These are phyloP conservation scores for Olivierus martensii DNA, from an alignment of 1,140 invertebrate species.

Conservation along the genomic window DNA sequence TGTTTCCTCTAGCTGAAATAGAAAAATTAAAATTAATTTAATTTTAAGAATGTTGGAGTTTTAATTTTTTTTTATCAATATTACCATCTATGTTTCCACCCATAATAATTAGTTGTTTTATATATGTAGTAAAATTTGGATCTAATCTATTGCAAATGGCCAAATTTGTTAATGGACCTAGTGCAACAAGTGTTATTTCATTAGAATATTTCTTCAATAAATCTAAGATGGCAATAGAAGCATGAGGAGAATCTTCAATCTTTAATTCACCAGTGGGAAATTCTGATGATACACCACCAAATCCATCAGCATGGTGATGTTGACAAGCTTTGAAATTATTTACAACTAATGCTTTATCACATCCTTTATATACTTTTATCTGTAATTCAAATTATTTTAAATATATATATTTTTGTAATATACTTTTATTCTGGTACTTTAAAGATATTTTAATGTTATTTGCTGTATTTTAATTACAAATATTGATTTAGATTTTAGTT, in stretches of 20 bases:
- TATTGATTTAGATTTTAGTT: no score
- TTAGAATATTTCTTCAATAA: constrained; percentile 15
- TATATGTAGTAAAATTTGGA: constrained; percentile 34
- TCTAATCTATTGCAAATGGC: constrained; percentile 42
- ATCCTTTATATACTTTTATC: constrained; percentile 24
- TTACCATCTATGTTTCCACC: constrained; percentile 39
- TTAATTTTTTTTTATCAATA: background rate
- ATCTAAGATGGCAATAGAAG: background rate
- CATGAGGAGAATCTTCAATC: background rate
- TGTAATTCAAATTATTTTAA: no score
- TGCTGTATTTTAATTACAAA: no score
- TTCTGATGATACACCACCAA: constrained; percentile 22
- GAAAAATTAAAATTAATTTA: background rate
- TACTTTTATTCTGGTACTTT: no score
- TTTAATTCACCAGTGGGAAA: constrained; percentile 7
- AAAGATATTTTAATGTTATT: no score
- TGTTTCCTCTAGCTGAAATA: constrained; percentile 37
- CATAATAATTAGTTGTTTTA: constrained; percentile 41
- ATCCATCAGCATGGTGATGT: constrained; percentile 26
- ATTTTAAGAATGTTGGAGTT: background rate
- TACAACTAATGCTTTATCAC: constrained; percentile 18
- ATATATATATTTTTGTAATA: no score
- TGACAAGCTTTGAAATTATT: background rate
- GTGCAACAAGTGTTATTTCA: constrained; percentile 34
- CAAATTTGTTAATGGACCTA: constrained; percentile 48